phyloP scores from a whole-genome alignment of 2,113 vertebrate genomes.

The Pelodiscus sinensis region DNA sequence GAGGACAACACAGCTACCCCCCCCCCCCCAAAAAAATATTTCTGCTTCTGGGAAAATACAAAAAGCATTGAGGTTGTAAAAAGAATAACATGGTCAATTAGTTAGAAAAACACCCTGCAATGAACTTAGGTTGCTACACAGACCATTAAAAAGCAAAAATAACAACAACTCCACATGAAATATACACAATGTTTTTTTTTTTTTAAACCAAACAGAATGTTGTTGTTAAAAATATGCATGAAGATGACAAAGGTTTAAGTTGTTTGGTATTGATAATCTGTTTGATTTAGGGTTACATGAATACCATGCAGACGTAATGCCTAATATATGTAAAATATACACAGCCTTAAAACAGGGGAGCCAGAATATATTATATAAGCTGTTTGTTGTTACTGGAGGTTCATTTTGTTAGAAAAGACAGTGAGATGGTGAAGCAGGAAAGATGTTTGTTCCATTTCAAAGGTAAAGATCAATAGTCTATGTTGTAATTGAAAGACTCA shows the following conservation, averaged over 20 bases:
- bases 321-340: neutral
- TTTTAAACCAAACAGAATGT: neutral
- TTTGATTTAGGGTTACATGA: neutral
- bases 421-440: neutral
- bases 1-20: neutral
- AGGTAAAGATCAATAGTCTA: neutral
- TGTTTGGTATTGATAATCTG: rapidly evolving
- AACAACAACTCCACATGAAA: neutral
- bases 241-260: neutral
- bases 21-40: constrained; percentile 37
- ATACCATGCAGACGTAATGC: neutral
- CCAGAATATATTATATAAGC: rapidly evolving
- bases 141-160: rapidly evolving
- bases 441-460: rapidly evolving
- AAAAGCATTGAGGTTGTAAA: neutral
- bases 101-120: neutral
- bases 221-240: neutral
- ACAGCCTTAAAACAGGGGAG: neutral
- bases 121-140: neutral
- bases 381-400: neutral
- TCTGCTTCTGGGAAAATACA: constrained; percentile 6
- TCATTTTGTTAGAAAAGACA: neutral
- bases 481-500: rapidly evolving
- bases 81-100: neutral
- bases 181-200: neutral